phyloP scores from a whole-genome alignment of 2,888 invertebrate species.

The Eilema griseolum region DNA sequence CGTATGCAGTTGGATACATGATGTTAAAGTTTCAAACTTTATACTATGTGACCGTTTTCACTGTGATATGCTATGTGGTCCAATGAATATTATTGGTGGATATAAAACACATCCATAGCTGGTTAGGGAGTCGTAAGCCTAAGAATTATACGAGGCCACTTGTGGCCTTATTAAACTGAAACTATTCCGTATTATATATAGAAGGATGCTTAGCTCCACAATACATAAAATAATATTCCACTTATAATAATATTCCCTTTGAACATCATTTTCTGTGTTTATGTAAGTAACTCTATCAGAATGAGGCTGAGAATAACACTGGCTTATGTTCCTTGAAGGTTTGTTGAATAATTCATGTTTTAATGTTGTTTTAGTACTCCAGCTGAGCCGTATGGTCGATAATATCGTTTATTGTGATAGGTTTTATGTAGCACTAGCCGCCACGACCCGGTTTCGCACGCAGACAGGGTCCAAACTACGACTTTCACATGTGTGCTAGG shows the following conservation, averaged over 20 bases:
- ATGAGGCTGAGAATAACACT: neutral
- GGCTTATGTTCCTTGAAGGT: conserved; percentile 5
- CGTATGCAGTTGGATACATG: too few species aligned
- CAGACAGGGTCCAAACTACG: neutral
- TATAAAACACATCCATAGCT: too few species aligned
- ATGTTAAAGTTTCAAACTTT: too few species aligned
- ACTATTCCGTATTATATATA: neutral
- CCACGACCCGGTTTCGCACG: neutral
- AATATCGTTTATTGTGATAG: neutral
- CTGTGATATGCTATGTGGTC: too few species aligned
- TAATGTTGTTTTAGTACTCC: conserved; percentile 15
- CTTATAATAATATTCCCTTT: neutral
- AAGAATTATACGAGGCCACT: too few species aligned
- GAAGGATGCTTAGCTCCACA: neutral
- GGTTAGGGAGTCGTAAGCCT: too few species aligned
- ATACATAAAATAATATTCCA: neutral
- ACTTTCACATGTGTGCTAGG: neutral
- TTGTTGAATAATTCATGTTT: conserved; percentile 17
- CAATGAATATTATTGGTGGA: too few species aligned
- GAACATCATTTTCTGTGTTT: conserved; percentile 6
- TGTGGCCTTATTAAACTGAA: neutral
- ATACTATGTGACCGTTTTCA: too few species aligned
- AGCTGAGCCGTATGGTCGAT: neutral
- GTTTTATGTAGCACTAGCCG: neutral
- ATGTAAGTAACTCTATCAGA: neutral